These are phyloP conservation scores for Peromyscus maniculatus DNA, from an alignment of 2,113 vertebrate genomes.

Conservation along the genomic window DNA sequence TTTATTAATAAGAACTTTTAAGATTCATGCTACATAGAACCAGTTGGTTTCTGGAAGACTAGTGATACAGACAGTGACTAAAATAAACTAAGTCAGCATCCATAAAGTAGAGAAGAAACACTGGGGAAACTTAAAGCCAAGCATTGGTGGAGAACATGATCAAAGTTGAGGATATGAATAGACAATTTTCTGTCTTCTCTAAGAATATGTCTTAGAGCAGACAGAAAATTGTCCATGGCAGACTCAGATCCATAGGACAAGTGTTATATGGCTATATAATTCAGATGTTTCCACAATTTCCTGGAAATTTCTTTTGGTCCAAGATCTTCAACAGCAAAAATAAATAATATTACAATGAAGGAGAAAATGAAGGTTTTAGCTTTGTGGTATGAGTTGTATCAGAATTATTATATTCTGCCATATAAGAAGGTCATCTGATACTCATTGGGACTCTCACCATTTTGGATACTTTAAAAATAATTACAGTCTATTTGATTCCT, in stretches of 20 bases:
- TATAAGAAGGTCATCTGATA: slow-evolving; percentile 67
- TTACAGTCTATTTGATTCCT: slow-evolving; percentile 23
- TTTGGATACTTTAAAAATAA: neutral
- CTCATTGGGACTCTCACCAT: slow-evolving; percentile 26
- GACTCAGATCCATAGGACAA: neutral
- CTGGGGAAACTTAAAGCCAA: neutral
- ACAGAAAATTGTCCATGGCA: neutral
- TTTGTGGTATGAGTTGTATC: slow-evolving; percentile 57
- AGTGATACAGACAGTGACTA: neutral
- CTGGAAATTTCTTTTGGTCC: neutral
- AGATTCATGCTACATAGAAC: neutral
- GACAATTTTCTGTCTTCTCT: too few species aligned
- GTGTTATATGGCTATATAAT: neutral
- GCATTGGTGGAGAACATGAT: neutral
- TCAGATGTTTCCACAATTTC: neutral
- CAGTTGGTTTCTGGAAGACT: neutral
- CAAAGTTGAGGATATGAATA: neutral
- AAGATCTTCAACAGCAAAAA: slow-evolving; percentile 22
- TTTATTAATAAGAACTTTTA: too few species aligned
- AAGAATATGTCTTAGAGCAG: neutral
- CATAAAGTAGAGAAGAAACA: neutral
- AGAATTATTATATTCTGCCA: slow-evolving; percentile 46
- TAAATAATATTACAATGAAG: neutral
- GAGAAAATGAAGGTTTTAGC: slow-evolving; percentile 58
- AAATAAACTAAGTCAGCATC: neutral